Base-by-base conservation (phyloP, 2,797 vertebrate species). In the Sebastes diploproa region DNA sequence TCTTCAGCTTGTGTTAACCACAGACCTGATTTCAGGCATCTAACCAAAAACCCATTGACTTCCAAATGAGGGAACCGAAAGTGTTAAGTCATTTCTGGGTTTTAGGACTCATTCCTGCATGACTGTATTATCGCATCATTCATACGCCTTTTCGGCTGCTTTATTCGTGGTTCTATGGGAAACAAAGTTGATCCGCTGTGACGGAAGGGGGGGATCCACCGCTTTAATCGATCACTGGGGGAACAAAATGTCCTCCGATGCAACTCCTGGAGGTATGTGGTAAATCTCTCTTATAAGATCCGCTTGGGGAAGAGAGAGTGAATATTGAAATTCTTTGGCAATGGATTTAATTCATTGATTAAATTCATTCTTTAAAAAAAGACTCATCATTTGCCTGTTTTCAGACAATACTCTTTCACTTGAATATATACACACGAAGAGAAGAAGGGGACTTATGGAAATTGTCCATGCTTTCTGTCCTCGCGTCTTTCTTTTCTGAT, bases 381-480 rank as follows among this genome's bases (percentile, higher is more conserved):
- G 27, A 83, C 63, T 88, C 62, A 78, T 59, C 69, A 65, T 70
- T 73, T 30, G 22, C 38, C 50, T 74, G 22, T 82, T 82, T 77
- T 81, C 36, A 81, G 60, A 77, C 69, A 69, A 71, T 56, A 14
- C 42, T 38, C 64, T 77, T 80, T 54, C 50, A 70, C 75, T 81
- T 82, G 76, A 82, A 71, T 65, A 72, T 52, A 73, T 38, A 72
- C 18, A 63, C 29, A 38, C 18, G 16, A 77, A 71, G 23, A 75
- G 69, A 80, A 80, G 64, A 72, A 61, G 25, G 12, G 12, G 78
- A 86, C 68, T 88, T 89, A 75, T 76, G 79, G 65, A 87, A 85
- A 89, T 85, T 42, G 67, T 83, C 80, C 75, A 2, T 65, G 75
- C 64, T 54, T 80, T 71, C 75, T 87, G 77, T 85, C 75, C 56